Evolutionary conservation across 2,888 invertebrate species (phyloP), one percentile per base, ranked within the genome.

Genomic region (Tipula lateralis): DNA sequence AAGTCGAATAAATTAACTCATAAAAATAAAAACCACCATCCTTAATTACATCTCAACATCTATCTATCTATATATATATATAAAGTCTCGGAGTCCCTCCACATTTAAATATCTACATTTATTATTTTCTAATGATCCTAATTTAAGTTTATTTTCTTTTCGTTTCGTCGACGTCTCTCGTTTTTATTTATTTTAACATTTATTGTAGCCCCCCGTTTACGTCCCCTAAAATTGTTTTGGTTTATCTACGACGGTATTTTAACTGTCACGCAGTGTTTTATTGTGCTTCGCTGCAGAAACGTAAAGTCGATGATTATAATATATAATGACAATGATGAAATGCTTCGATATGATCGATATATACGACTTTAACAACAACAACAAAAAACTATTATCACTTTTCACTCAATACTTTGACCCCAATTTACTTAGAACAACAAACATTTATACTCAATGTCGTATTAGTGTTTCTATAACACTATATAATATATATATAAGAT

Each of bases 371-470:
- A n/a, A n/a, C n/a, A n/a, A n/a, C n/a, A n/a, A n/a, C n/a, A n/a
- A n/a, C n/a, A n/a, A 19, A 3, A 66, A 7, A 16, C 19, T 24
- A 24, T 16, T 16, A 16, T 39, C 9, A 13, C 13, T 24, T 66
- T 66, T 66, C 24, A 66, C 24, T 82, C 12, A 82, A n/a, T n/a
- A 82, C 82, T 82, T 82, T 82, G 30, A 82, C 82, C 82, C 82
- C 32, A 82, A 82, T 82, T 44, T 44, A 44, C 44, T n/a, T 9
- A 36, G 12, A 6, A 16, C n/a, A 44, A 44, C n/a, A 44, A 44
- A 44, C n/a, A 44, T 5, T 6, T 9, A 44, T 44, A n/a, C n/a
- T 44, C 44, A 44, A 44, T 44, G 44, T 44, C 44, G 5, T 44
- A 16, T 44, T 44, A 44, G 44, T 44, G n/a, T 44, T 44, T 44